These are phyloP conservation scores for Bolinopsis microptera DNA, from an alignment of 37 sponge, comb jelly and placozoan genomes.

Conservation along the genomic window DNA sequence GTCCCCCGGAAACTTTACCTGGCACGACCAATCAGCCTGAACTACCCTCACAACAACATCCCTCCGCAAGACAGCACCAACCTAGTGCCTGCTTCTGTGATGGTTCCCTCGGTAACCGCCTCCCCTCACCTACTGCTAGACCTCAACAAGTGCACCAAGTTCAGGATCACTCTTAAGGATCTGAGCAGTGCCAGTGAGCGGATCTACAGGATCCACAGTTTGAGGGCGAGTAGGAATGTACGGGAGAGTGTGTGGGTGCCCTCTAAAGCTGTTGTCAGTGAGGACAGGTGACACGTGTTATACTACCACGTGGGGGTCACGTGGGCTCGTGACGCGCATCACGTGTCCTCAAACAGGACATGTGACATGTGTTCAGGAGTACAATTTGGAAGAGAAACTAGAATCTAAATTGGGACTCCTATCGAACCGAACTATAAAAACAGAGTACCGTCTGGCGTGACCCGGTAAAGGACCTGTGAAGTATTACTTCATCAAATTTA, in stretches of 20 bases:
- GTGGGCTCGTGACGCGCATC: no score
- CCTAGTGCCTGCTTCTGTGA: background rate
- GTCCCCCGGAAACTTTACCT: constrained; percentile 24
- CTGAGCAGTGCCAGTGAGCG: background rate
- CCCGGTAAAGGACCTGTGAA: no score
- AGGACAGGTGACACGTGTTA: background rate
- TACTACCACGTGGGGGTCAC: no score
- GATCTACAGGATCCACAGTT: constrained; percentile 18
- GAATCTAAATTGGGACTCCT: no score
- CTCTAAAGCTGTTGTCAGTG: background rate
- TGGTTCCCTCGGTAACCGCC: background rate
- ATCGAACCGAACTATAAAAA: no score
- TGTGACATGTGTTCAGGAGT: no score
- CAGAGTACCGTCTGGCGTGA: no score
- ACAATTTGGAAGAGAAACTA: no score
- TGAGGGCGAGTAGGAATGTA: background rate
- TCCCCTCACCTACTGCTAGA: constrained; percentile 32
- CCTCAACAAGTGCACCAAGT: constrained; percentile 4
- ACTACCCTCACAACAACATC: background rate
- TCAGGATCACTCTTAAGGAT: background rate
- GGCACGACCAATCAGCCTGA: background rate
- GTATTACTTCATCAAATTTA: no score
- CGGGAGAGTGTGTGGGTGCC: constrained; percentile 6
- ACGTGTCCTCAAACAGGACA: no score
- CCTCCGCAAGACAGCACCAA: background rate